Base-by-base conservation (phyloP, 2,888 invertebrate genomes). In the Entomobrya multifasciata region DNA sequence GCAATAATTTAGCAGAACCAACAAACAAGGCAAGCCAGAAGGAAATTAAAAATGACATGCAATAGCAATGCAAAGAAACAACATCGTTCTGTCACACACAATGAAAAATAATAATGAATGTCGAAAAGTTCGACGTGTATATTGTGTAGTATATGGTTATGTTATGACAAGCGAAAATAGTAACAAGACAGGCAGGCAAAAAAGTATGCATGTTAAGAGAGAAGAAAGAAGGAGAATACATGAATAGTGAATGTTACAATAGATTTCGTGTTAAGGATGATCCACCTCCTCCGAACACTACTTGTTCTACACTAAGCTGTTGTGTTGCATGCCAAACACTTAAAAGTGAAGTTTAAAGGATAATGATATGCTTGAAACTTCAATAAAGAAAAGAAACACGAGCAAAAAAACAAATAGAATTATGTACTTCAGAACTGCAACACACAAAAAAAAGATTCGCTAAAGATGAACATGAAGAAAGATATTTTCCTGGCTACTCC, bases 321-420 rank as follows among this genome's bases (percentile, higher is more conserved):
- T 62, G 77, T 44, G 52, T 60, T 25, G 36, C 20, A 76, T 30
- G 30, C 20, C 22, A 47, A 17, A 65, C 49, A 65, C 65, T 79
- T 79, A 77, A 77, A 60, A 77, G 72, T 49, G 17, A 20, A 60
- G 77, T 55, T 36, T 70, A 55, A 49, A 81, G 57, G 70, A 77
- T 84, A 84, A 84, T 84, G 77, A 84, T 84, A 84, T 77, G 67
- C 77, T 84, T 77, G 77, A 65, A 67, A 62, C 77, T 52, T 65
- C 60, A 52, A 76, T 84, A 77, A 77, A 76, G 55, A 84, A 82
- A 8, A n/a, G 60, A 17, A 74, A 55, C 22, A 84, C 55, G 41
- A n/a, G 47, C 67, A 77, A 77, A 84, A 52, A 57, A 76, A 84
- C 83, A 84, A 65, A 67, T 72, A 52, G 74, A 47, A 72, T 55